Conservation (phyloP, 2,797 vertebrate species). For the Ispidina picta region DNA sequence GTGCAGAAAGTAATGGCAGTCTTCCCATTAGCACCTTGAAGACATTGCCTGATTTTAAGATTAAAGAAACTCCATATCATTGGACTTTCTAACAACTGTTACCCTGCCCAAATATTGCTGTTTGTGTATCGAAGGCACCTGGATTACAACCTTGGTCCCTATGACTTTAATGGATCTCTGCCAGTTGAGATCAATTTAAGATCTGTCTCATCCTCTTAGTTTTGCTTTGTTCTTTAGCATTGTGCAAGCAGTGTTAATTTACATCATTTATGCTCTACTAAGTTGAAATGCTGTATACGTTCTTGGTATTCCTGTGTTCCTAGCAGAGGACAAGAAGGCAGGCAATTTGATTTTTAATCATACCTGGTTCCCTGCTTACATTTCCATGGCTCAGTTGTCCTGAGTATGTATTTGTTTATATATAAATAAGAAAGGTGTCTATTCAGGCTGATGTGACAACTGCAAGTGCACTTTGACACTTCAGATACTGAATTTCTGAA, state of each 20-base stretch:
- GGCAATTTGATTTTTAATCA: not conserved
- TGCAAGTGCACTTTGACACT: not conserved
- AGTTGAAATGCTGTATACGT: not conserved
- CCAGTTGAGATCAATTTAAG: not conserved
- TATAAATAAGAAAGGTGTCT: not conserved
- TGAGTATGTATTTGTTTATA: not conserved
- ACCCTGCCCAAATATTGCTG: not conserved
- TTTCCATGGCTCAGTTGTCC: not conserved
- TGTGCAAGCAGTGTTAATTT: not conserved
- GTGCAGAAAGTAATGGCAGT: not conserved
- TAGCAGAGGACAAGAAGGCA: not conserved
- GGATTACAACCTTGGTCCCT: not conserved
- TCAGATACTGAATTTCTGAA: not conserved
- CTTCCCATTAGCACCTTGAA: constrained; percentile 30
- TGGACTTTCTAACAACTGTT: not conserved
- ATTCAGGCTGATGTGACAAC: not conserved
- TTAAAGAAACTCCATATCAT: not conserved
- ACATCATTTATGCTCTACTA: constrained; percentile 9
- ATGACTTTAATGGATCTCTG: not conserved
- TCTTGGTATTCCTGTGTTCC: not conserved
- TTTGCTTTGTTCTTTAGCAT: not conserved
- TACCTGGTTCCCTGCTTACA: not conserved
- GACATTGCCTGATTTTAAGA: constrained; percentile 12
- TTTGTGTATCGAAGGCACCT: not conserved
- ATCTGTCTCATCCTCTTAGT: not conserved